Evolutionary conservation across 2,797 vertebrate species (phyloP), one percentile per base, ranked within the genome.

Genomic region (Spinus olivaceus): DNA sequence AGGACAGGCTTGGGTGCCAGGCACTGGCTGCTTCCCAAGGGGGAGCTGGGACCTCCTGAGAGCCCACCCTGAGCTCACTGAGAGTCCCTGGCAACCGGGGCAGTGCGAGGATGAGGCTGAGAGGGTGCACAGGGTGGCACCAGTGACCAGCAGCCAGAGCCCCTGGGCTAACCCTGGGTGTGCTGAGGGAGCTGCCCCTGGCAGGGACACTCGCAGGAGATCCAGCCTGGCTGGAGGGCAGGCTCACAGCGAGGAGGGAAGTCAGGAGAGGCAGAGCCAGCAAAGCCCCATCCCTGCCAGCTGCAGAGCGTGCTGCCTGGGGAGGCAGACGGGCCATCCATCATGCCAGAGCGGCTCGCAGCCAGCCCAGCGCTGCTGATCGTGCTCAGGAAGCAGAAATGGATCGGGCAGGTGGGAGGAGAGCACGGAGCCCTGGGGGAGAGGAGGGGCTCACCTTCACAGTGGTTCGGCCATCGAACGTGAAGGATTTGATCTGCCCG

Each of bases 401-500:
- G 37, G 49, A 47, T 16, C 0, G 12, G 74, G 60, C 53, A 61
- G 59, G 35, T 5, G 8, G 64, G 61, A 80, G 67, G 65, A 46
- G 63, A 44, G 77, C 41, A 21, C 0, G 0, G 56, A 14, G 77
- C 57, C 0, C 0, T 1, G 27, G 42, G 14, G 46, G 39, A 24
- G 8, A 15, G 33, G 61, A 49, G 28, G 46, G 70, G 6, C 95
- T 69, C 89, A 99, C 99, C 99, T 99, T 99, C 97, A 99, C 99
- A 33, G 99, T 99, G 96, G 99, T 99, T 92, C 99, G 98, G 97
- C 99, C 99, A 97, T 99, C 99, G 50, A 99, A 99, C 1, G 99
- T 99, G 97, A 99, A 99, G 70, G 99, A 99, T 98, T 99, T 99
- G 97, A 99, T 99, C 97, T 99, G 99, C 87, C 99, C 99, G 76